These are phyloP conservation scores for Drosophila koepferae DNA, from an alignment of 2,888 invertebrate species.

Conservation along the genomic window DNA sequence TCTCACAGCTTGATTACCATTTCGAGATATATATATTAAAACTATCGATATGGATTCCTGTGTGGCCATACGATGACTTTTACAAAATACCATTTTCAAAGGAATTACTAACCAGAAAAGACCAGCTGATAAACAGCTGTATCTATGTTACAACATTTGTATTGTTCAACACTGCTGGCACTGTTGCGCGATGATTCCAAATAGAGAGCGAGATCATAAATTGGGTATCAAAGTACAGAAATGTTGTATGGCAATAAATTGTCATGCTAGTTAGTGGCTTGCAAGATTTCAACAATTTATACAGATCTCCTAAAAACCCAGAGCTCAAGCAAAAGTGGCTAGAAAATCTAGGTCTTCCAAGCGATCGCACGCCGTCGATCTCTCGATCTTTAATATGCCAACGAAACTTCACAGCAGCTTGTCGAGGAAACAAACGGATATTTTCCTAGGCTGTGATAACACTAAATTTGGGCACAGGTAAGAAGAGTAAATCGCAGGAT, in stretches of 20 bases:
- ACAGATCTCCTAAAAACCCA: slow-evolving; percentile 31
- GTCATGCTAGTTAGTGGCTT: slow-evolving; percentile 22
- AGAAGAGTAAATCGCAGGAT: no score
- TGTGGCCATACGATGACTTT: slow-evolving; percentile 14
- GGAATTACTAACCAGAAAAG: not conserved
- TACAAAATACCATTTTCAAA: slow-evolving; percentile 7
- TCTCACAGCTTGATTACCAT: slow-evolving; percentile 30
- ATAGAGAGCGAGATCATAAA: not conserved
- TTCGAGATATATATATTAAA: slow-evolving; percentile 12
- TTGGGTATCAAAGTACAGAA: not conserved
- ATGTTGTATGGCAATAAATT: slow-evolving; percentile 24
- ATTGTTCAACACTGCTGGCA: not conserved
- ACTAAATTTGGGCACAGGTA: slow-evolving; percentile 33
- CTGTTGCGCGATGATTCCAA: slow-evolving; percentile 8
- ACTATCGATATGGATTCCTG: slow-evolving; percentile 32
- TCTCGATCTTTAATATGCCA: slow-evolving; percentile 28
- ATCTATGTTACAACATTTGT: not conserved
- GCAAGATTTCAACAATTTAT: no score
- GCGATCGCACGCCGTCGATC: not conserved
- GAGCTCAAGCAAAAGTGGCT: slow-evolving; percentile 37
- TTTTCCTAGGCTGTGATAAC: slow-evolving; percentile 44
- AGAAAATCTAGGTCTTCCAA: slow-evolving; percentile 37
- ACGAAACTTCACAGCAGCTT: slow-evolving; percentile 40
- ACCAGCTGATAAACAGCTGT: slow-evolving; percentile 23
- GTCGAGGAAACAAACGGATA: slow-evolving; percentile 18